Conservation (phyloP, 2,888 invertebrate genomes). For the Exephanes ischioxanthus region DNA sequence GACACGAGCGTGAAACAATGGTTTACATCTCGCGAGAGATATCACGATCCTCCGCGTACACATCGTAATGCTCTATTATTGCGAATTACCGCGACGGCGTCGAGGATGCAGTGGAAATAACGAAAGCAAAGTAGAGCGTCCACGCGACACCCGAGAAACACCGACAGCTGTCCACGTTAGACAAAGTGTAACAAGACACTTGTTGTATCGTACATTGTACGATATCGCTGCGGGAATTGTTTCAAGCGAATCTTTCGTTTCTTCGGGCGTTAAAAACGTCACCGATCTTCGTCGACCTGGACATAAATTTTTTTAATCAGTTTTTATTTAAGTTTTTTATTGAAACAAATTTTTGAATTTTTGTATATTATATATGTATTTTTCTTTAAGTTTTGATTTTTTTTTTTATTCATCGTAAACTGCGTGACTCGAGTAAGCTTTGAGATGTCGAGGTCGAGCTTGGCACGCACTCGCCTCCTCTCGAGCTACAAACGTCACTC, state of each 20-base stretch:
- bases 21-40: slow-evolving; percentile 36
- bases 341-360: too few relatives aligned
- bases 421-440: too few relatives aligned
- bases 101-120: slow-evolving; percentile 25
- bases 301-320: background rate
- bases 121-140: slow-evolving; percentile 50
- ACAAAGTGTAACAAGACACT: slow-evolving; percentile 13
- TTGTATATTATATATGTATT: too few relatives aligned
- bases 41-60: background rate
- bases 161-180: background rate
- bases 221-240: background rate
- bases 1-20: slow-evolving; percentile 34
- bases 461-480: too few relatives aligned
- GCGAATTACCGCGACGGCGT: slow-evolving; percentile 39
- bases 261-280: background rate
- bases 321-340: background rate
- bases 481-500: too few relatives aligned
- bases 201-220: background rate
- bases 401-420: too few relatives aligned
- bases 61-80: slow-evolving; percentile 37
- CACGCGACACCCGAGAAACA: slow-evolving; percentile 10
- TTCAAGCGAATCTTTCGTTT: background rate
- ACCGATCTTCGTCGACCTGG: background rate
- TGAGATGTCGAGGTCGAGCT: too few relatives aligned
- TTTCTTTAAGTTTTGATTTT: too few relatives aligned